Evolutionary conservation across 2,797 vertebrate species (phyloP), one percentile per base, ranked within the genome.

Genomic region (Rousettus madagascariensis): DNA sequence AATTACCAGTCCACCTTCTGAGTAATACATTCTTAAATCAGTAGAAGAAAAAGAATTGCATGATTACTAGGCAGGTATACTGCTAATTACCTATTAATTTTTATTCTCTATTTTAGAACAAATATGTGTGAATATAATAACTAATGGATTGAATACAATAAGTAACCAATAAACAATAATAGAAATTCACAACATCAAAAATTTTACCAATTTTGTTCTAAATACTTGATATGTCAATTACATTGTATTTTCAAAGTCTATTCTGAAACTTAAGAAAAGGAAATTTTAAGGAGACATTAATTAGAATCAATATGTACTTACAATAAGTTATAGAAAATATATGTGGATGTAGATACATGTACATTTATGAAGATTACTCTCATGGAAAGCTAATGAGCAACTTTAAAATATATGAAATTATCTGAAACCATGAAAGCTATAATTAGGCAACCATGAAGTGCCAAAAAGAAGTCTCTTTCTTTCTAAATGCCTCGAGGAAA

Each of bases 191-290:
- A 91, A 12, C 8, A 86, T 53, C 28, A 38, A 19, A 33, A 91
- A 96, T 36, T 77, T 95, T 66, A 30, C 19, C n/a, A 83, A 74
- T 6, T 26, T 91, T 38, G 86, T 88, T 96, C 33, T 92, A 90
- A 79, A 82, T 72, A 66, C 3, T 26, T 51, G 46, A 7, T 55
- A 53, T 24, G 3, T 20, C 51, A 36, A 71, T 78, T 19, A 86
- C 26, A 94, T 86, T 53, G 28, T 49, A 51, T 97, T 87, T 82
- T 43, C 41, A 49, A 74, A 69, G 63, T 78, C 78, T 17, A 8
- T 51, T 95, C 57, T 93, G 63, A 95, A 97, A 86, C 4, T 53
- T 89, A 94, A 82, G n/a, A 57, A 87, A 86, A 94, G 4, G 43
- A 0, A 87, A 93, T 92, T 55, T 92, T 95, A 85, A 85, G 12